Base-by-base conservation (phyloP, 1,140 invertebrate species). In the Caenorhabditis inopinata region DNA sequence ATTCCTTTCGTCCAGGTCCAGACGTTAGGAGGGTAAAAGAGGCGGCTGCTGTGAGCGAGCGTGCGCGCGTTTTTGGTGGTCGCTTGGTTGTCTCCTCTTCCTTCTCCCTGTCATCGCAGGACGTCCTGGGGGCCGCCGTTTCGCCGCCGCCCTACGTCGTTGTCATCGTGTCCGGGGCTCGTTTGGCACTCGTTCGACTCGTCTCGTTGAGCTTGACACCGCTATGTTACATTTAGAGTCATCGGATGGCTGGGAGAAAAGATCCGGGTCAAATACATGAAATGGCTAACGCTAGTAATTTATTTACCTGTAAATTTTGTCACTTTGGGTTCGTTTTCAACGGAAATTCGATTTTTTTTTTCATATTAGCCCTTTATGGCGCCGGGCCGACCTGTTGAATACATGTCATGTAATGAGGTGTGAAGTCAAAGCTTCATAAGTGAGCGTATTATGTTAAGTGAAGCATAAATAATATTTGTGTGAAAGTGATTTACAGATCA, bases 121-220 rank as follows among this genome's bases (percentile, higher is more conserved):
- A 42, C 38, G 5, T 42, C 38, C 38, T 14, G 38, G 38, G n/a
- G 38, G 38, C 38, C 38, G 18, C 14, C 27, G 53, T 32, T 18
- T n/a, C 32, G 23, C n/a, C 58, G 58, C n/a, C 58, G 32, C 9
- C 32, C 51, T 7, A 11, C 32, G 58, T 68, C 32, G n/a, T 68
- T 27, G 32, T 68, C 32, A 38, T 42, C 27, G 53, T 58, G 38
- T 42, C 38, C 27, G 27, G 53, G 53, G 53, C 58, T 68, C 58
- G 58, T 68, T 68, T 68, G 58, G 58, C 58, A 68, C 58, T 68
- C 58, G 58, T 68, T 68, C 58, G 58, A 68, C 58, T 29, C 58
- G 58, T 68, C 32, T 38, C 25, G n/a, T 1, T 11, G 58, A 68
- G 58, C 58, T 38, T 6, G 12, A 68, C 58, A n/a, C 58, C 23